These are phyloP conservation scores for Polydrusus tereticollis DNA, from an alignment of 2,888 invertebrate genomes.

Conservation along the genomic window DNA sequence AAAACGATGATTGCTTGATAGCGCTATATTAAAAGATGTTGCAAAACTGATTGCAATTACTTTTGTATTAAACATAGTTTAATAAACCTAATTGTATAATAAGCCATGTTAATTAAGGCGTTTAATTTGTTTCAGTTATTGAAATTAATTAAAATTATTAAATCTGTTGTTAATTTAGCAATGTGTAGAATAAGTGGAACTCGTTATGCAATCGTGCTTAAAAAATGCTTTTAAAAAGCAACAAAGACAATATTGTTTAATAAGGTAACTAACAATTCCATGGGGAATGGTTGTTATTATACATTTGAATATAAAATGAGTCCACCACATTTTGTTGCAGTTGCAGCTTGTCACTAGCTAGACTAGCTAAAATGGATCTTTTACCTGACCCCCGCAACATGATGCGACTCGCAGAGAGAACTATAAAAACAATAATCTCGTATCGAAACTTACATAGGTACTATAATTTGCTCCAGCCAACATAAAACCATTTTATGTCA, in stretches of 20 bases:
- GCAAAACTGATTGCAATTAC: background rate
- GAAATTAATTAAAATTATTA: constrained; percentile 8
- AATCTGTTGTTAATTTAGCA: background rate
- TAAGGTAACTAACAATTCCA: too few relatives aligned
- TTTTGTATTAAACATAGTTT: background rate
- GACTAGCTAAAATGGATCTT: too few relatives aligned
- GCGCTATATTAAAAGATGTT: background rate
- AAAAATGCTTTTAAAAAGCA: background rate
- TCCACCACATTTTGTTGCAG: too few relatives aligned
- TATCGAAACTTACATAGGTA: background rate
- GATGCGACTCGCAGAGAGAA: too few relatives aligned
- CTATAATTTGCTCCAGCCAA: background rate
- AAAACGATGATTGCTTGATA: background rate
- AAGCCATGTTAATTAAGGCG: background rate
- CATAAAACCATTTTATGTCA: constrained; percentile 1
- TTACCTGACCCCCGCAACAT: too few relatives aligned
- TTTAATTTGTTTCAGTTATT: constrained; percentile 3
- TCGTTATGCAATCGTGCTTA: background rate
- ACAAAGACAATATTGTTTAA: too few relatives aligned
- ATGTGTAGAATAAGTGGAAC: background rate
- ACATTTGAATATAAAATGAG: too few relatives aligned
- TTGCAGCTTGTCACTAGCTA: too few relatives aligned
- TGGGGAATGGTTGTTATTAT: too few relatives aligned
- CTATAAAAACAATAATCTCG: background rate
- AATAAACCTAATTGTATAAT: constrained; percentile 1